These are phyloP conservation scores for Drosophila paranaensis DNA, from an alignment of 2,888 invertebrate species.

Conservation along the genomic window DNA sequence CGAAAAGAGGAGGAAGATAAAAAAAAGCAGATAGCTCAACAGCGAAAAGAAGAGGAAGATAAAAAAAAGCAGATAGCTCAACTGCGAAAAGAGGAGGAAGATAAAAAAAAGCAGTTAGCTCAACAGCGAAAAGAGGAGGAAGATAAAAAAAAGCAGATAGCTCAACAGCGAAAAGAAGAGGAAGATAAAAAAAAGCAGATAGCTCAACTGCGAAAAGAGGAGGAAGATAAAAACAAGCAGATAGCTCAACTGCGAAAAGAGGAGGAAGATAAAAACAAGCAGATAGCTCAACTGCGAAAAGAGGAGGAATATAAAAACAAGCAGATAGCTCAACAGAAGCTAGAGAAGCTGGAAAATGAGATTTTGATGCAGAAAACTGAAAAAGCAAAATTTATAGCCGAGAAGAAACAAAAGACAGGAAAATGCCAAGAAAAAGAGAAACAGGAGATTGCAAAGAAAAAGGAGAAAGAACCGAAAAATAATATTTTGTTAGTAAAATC, in stretches of 20 bases:
- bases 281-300: neutral
- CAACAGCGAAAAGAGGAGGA: too few species aligned
- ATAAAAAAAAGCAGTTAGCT: neutral
- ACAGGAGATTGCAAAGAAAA: neutral
- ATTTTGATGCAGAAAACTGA: neutral
- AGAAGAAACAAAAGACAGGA: neutral
- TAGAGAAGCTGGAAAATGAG: neutral
- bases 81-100: neutral
- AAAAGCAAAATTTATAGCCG: neutral
- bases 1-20: neutral
- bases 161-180: neutral
- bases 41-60: neutral
- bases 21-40: neutral
- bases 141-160: neutral
- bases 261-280: neutral
- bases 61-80: neutral
- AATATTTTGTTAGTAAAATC: neutral
- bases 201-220: neutral
- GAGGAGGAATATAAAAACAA: neutral
- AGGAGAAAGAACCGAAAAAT: neutral
- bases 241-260: neutral
- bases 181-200: neutral
- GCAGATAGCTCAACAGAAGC: neutral
- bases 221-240: neutral
- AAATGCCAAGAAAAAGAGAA: neutral